Percentiles rank a stretch among this genome's conserved stretches.
Conservation (phyloP, 2,888 invertebrate genomes). For the Drosophila mimetica region DNA sequence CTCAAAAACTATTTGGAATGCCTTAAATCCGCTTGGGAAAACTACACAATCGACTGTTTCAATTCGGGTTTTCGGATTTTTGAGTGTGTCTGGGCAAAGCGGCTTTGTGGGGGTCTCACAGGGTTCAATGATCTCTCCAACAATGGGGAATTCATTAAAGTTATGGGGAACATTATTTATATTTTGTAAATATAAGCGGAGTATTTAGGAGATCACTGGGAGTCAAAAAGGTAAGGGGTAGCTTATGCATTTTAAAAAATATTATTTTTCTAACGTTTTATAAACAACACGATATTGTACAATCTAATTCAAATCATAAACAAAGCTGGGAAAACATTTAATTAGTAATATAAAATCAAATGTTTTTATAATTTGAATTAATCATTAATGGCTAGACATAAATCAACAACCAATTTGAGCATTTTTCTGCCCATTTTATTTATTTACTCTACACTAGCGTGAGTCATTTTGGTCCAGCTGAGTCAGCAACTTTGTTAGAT, state of each 20-base stretch:
- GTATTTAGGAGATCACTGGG: not conserved
- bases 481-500: conserved; percentile 1
- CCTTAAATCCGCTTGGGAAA: conserved; percentile 42
- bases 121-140: conserved; percentile 31
- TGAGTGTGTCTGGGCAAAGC: conserved; percentile 10
- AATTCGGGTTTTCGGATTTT: conserved; percentile 29
- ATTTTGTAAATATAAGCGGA: not conserved
- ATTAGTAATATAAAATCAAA: not conserved
- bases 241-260: not conserved
- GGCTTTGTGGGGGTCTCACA: conserved; percentile 27
- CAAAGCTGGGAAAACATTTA: not conserved
- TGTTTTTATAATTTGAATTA: not conserved
- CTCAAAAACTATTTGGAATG: conserved; percentile 31
- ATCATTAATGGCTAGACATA: not conserved
- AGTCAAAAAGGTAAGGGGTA: too few relatives aligned
- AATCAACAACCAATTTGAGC: not conserved
- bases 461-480: not conserved
- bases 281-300: not conserved
- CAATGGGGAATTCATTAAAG: conserved; percentile 1
- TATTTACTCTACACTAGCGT: not conserved
- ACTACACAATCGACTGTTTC: conserved; percentile 19
- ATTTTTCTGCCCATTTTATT: not conserved
- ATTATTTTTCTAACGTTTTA: not conserved
- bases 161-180: conserved; percentile 3
- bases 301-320: not conserved